Percentiles rank a stretch among this genome's conserved stretches.
phyloP scores from a whole-genome alignment of 2,888 invertebrate species.

The Aspidapion aeneum region DNA sequence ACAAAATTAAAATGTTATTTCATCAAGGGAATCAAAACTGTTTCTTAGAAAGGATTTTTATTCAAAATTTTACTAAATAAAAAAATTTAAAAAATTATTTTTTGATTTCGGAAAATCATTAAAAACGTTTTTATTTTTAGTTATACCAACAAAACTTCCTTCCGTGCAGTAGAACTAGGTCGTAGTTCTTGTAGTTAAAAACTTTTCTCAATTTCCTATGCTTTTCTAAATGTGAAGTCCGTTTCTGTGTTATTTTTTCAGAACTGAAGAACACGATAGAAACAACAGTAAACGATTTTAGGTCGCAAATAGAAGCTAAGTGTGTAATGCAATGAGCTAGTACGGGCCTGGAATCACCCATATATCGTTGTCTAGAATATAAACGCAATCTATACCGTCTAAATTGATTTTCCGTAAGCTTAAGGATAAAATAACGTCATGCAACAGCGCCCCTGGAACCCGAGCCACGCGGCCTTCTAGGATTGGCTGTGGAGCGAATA shows the following conservation, averaged over 20 bases:
- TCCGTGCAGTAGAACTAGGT: no score
- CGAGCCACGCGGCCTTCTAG: not conserved
- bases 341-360: conserved; percentile 15
- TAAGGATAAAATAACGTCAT: not conserved
- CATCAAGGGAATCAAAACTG: no score
- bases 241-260: conserved; percentile 53
- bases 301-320: conserved; percentile 94
- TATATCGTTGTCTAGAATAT: not conserved
- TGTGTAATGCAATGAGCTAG: conserved; percentile 89
- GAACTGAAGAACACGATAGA: conserved; percentile 97
- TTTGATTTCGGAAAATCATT: no score
- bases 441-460: not conserved
- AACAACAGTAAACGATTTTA: conserved; percentile 94
- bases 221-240: not conserved
- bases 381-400: not conserved
- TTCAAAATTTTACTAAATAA: no score
- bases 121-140: no score
- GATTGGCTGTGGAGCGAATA: not conserved
- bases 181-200: no score
- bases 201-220: not conserved
- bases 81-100: no score
- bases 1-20: no score
- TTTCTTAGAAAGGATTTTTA: no score
- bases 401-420: not conserved
- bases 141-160: no score